Evolutionary conservation across 2,888 invertebrate genomes (phyloP).

Genomic region (Penaeus monodon): DNA sequence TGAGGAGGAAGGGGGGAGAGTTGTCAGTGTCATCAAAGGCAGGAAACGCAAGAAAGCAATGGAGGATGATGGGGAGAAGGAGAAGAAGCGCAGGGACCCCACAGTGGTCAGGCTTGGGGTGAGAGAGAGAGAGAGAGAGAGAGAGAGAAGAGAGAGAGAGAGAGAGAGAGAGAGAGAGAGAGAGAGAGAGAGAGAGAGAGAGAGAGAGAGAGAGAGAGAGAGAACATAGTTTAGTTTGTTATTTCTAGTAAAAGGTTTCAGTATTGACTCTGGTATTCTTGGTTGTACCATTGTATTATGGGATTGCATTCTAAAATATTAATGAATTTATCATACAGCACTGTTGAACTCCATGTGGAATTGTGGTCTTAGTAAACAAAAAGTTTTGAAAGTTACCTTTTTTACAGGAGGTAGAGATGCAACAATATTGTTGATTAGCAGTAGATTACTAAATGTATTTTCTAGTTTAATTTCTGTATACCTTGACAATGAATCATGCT

Average conservation of each 20-base stretch:
- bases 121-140: not conserved
- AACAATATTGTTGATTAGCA: no score
- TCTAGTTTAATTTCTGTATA: no score
- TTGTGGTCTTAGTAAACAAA: no score
- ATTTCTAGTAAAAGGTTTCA: no score
- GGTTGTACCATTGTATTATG: not conserved
- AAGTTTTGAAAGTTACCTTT: no score
- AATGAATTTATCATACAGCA: no score
- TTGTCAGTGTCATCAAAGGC: slow-evolving; percentile 31
- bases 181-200: not conserved
- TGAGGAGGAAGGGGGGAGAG: slow-evolving; percentile 19
- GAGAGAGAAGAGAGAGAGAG: not conserved
- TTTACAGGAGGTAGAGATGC: no score
- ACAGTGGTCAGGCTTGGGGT: slow-evolving; percentile 51
- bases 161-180: slow-evolving; percentile 7
- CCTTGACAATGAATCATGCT: no score
- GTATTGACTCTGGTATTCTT: no score
- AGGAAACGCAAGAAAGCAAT: slow-evolving; percentile 35
- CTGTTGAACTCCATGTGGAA: no score
- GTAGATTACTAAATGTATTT: no score
- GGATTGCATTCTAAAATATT: not conserved
- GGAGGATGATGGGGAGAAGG: not conserved
- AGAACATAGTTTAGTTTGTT: no score
- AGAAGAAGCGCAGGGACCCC: slow-evolving; percentile 25
- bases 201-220: not conserved